Base-by-base conservation (phyloP, 2,888 invertebrate genomes). In the Eupithecia abbreviata region DNA sequence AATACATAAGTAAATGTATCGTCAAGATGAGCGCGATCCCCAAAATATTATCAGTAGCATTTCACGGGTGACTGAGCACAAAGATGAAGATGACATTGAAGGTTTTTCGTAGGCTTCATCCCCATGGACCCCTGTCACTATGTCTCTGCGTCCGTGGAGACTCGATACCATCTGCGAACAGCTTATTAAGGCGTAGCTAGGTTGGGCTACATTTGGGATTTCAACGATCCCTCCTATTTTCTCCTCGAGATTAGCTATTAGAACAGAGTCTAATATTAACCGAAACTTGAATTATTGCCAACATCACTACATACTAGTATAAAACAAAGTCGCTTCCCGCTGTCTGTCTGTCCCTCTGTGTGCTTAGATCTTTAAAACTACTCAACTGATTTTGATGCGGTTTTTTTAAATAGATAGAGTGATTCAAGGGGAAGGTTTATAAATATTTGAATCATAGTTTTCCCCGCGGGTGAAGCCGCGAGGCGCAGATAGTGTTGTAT, bases 21-120 rank as follows among this genome's bases (percentile, higher is more conserved):
- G 18, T 62, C 62, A 62, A 62, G 30, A 62, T 30, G 62, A 62
- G 4, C 10, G 30, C 68, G 15, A 42, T 42, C 10, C 42, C n/a
- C 3, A n/a, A 45, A 43, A 84, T 83, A 86, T 84, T 85, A 51
- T 71, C 70, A 71, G 30, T 15, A 75, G 76, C 80, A 78, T 87
- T 88, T 86, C 82, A 82, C 82, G 82, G 82, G 80, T 85, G 83
- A 85, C 84, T 81, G 80, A 81, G 72, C 79, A 76, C 75, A 77
- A 42, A 18, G 42, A 42, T 15, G 30, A 81, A 83, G 83, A 84
- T 84, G 85, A 84, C 83, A 83, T 82, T 82, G 42, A 78, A 77
- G 73, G 75, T 82, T 75, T 30, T 62, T 4, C 62, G 30, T 4
- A 79, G 76, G 80, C 83, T 66, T 74, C 75, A 80, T 81, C 78